Evolutionary conservation across 2,113 vertebrate genomes (phyloP).

Genomic region (Lynx canadensis): DNA sequence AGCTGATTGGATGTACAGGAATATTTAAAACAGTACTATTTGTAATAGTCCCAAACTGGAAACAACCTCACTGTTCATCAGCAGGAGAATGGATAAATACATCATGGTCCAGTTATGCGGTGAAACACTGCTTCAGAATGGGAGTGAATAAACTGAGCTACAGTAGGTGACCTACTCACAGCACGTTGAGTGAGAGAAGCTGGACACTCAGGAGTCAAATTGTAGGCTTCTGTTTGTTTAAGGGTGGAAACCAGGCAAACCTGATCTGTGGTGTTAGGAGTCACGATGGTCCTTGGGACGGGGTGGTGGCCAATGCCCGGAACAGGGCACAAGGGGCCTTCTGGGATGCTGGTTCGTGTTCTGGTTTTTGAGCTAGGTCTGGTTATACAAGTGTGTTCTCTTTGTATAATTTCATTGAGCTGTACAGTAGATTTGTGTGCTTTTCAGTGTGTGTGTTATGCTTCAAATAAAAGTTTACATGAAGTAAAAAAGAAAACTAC

Average conservation of each 20-base stretch:
- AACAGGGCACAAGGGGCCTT: background rate
- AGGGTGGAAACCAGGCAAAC: background rate
- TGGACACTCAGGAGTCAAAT: background rate
- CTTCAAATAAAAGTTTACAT: conserved; percentile 2
- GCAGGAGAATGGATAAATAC: background rate
- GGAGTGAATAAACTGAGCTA: background rate
- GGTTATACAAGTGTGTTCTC: background rate
- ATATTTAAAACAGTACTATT: background rate
- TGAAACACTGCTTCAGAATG: background rate
- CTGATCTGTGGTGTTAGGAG: background rate
- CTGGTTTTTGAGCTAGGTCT: background rate
- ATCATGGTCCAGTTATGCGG: background rate
- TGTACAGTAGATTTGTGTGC: background rate
- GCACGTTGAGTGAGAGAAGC: background rate
- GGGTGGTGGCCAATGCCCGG: background rate
- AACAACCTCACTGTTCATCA: background rate
- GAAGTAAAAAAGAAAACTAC: background rate
- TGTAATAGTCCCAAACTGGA: background rate
- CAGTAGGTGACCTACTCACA: background rate
- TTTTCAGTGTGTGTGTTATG: background rate
- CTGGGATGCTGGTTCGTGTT: background rate
- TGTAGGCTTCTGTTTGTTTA: background rate
- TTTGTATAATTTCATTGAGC: background rate
- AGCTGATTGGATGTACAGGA: background rate
- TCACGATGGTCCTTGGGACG: background rate